phyloP scores from a whole-genome alignment of 2,888 invertebrate genomes.

The Dryadula phaetusa region DNA sequence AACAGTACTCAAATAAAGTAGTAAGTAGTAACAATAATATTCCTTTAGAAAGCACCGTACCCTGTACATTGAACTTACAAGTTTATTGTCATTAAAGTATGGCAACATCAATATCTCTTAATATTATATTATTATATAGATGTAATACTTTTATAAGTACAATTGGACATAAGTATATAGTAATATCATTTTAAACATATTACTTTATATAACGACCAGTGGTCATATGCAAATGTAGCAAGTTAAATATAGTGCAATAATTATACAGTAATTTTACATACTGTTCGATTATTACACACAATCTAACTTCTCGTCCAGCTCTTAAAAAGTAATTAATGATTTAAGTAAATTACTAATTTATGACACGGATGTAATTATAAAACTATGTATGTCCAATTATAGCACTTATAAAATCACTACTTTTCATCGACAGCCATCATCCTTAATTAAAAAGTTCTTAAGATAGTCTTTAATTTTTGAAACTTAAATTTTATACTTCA shows the following conservation, averaged over 20 bases:
- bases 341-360: background rate
- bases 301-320: background rate
- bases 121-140: background rate
- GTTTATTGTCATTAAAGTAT: background rate
- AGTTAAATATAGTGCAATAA: background rate
- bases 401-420: slow-evolving; percentile 4
- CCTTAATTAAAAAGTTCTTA: background rate
- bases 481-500: slow-evolving; percentile 1
- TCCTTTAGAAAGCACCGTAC: background rate
- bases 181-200: no score
- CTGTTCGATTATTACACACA: slow-evolving; percentile 6
- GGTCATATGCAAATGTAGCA: background rate
- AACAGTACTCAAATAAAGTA: background rate
- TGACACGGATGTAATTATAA: background rate
- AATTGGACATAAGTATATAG: background rate
- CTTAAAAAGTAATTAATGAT: background rate
- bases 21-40: background rate
- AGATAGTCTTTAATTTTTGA: background rate
- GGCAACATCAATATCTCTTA: background rate
- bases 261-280: background rate
- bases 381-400: background rate
- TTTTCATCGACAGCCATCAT: slow-evolving; percentile 3
- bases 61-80: background rate
- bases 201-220: background rate
- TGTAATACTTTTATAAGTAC: background rate